phyloP scores from a whole-genome alignment of 2,888 invertebrate genomes.

The Laothoe populi region DNA sequence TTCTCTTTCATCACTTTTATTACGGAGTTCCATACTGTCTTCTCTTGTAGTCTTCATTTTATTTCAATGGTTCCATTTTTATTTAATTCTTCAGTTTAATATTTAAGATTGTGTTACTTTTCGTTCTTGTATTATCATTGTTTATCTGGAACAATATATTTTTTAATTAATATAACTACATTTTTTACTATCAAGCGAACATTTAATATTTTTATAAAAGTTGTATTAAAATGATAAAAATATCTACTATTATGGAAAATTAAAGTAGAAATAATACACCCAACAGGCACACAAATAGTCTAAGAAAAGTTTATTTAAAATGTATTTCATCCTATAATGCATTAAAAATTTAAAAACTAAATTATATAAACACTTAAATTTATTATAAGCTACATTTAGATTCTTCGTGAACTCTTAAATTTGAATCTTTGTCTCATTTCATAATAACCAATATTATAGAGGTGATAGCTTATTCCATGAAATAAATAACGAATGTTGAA shows the following conservation, averaged over 20 bases:
- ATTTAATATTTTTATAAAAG: too few species aligned
- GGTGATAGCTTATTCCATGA: not conserved
- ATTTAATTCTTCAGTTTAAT: constrained; percentile 15
- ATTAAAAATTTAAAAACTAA: too few species aligned
- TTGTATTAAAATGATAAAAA: too few species aligned
- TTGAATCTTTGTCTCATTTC: not conserved
- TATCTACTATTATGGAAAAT: too few species aligned
- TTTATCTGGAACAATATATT: constrained; percentile 25
- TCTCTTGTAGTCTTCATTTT: constrained; percentile 5
- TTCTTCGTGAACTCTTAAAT: not conserved
- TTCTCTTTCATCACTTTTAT: not conserved
- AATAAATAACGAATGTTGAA: not conserved
- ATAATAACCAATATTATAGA: not conserved
- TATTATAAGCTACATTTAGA: not conserved
- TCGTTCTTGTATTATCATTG: constrained; percentile 3
- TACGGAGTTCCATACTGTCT: constrained; percentile 6
- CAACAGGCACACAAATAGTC: too few species aligned
- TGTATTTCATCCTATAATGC: too few species aligned
- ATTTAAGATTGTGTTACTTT: constrained; percentile 10
- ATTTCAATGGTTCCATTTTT: constrained; percentile 10
- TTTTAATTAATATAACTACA: not conserved
- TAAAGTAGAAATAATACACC: too few species aligned
- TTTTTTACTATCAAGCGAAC: too few species aligned
- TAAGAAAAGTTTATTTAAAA: too few species aligned
- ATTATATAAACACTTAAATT: too few species aligned